Base-by-base conservation (phyloP, 2,888 invertebrate genomes). In the Coenonympha glycerion region DNA sequence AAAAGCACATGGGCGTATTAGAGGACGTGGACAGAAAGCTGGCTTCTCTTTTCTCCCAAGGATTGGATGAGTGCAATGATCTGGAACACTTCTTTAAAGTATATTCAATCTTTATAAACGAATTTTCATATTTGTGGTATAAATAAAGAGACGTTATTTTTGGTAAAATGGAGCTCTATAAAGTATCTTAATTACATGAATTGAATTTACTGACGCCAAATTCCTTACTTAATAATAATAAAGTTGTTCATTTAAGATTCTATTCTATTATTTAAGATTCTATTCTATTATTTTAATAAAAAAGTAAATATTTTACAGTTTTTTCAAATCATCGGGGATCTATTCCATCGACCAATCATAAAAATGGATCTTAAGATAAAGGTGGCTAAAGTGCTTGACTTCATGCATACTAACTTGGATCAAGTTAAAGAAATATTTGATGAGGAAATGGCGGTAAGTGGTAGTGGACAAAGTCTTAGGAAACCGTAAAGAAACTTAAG, bases 41-140 rank as follows among this genome's bases (percentile, higher is more conserved):
- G 28, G 94, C 94, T 0, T 91, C 93, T 13, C 90, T 96, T 55
- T 93, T 96, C 65, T 89, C 91, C 8, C 92, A 93, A 66, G 94
- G 93, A 0, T 92, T 95, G 60, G 92, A 93, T 50, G 96, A 97
- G 65, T 95, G 94, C 60, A 73, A 80, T 30, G 83, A 81, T 51
- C 62, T 85, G 51, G 75, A 80, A 49, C 82, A 84, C 59, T 80
- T 87, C 59, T 88, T 69, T 50, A 88, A 88, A 74, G 88, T 82
- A 59, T 19, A 39, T 41, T 26, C 47, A 3, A 9, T n/a, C 9
- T 4, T 11, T 3, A n/a, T 4, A n/a, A 28, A n/a, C 11, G 11
- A n/a, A 4, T 28, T 9, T 28, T 11, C n/a, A n/a, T n/a, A n/a
- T n/a, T n/a, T n/a, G n/a, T n/a, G n/a, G n/a, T n/a, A n/a, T n/a